Conservation (phyloP, 2,113 vertebrate genomes). For the Atlantisia rogersi region DNA sequence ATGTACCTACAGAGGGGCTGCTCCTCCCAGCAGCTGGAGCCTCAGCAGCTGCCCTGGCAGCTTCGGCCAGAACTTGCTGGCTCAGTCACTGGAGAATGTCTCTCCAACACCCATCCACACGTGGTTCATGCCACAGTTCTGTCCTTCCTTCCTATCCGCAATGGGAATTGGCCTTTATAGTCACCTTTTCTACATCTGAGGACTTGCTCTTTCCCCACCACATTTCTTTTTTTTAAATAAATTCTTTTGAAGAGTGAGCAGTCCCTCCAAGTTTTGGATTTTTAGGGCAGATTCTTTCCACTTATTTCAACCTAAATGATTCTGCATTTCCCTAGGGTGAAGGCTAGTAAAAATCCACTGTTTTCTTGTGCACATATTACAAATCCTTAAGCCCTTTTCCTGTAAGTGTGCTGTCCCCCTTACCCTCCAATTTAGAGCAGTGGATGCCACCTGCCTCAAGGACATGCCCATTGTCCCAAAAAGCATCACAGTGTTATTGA, state of each 20-base stretch:
- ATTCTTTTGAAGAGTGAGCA: not conserved
- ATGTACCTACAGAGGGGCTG: not conserved
- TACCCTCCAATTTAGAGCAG: not conserved
- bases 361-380: not conserved
- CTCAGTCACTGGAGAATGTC: accelerated
- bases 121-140: not conserved
- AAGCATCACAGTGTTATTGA: accelerated
- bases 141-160: not conserved
- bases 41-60: accelerated
- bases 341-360: not conserved
- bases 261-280: not conserved
- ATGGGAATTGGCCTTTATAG: not conserved
- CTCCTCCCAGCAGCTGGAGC: not conserved
- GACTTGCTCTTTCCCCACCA: not conserved
- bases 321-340: not conserved
- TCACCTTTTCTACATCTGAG: not conserved
- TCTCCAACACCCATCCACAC: not conserved
- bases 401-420: not conserved
- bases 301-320: not conserved
- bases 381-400: not conserved
- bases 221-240: too few species aligned
- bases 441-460: not conserved
- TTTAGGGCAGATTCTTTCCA: not conserved
- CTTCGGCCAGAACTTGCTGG: not conserved
- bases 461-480: accelerated